Evolutionary conservation across 2,888 invertebrate genomes (phyloP).

Genomic region (Xanthia icteritia): DNA sequence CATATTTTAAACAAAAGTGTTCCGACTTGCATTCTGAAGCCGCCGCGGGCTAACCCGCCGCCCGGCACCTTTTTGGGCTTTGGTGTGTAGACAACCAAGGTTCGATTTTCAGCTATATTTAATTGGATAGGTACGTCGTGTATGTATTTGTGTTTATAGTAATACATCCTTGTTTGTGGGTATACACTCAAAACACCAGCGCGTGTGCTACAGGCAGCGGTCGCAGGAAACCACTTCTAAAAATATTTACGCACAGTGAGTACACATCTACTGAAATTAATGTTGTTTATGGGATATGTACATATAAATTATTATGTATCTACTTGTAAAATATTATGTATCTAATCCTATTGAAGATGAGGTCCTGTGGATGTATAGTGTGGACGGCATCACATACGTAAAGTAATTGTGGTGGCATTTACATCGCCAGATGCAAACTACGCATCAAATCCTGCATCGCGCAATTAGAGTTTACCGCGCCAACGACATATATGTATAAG

Average conservation of each 20-base stretch:
- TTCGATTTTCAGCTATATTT: background rate
- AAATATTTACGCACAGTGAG: conserved; percentile 25
- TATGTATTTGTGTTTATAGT: background rate
- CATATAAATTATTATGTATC: background rate
- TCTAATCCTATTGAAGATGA: background rate
- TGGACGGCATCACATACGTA: background rate
- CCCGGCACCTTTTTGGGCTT: too few relatives aligned
- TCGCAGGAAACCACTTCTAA: conserved; percentile 36
- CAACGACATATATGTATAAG: too few relatives aligned
- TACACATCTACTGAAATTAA: background rate
- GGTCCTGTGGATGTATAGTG: background rate
- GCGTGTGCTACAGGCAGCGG: background rate
- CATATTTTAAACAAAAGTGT: background rate
- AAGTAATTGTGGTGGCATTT: background rate
- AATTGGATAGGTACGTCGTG: background rate
- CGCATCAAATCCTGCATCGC: too few relatives aligned
- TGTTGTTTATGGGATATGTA: background rate
- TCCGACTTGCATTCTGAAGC: background rate
- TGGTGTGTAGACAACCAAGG: background rate
- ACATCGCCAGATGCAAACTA: too few relatives aligned
- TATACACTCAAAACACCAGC: conserved; percentile 21
- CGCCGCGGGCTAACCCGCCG: too few relatives aligned
- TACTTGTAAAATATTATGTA: background rate
- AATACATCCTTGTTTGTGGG: conserved; percentile 7
- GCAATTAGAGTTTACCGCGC: too few relatives aligned